These are phyloP conservation scores for Cetonia aurata DNA, from an alignment of 2,888 invertebrate species.

Conservation along the genomic window DNA sequence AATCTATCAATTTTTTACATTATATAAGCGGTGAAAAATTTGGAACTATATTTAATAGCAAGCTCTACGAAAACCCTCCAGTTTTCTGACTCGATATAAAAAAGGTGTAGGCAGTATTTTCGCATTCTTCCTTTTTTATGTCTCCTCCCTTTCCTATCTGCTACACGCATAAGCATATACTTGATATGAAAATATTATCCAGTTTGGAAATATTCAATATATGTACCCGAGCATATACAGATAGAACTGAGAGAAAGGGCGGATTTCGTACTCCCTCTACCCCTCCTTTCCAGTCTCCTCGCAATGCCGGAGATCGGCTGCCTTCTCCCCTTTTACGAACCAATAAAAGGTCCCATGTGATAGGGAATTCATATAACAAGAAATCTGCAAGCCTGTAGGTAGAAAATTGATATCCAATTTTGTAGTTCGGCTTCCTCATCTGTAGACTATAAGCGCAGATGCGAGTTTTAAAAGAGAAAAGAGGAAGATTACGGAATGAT, in stretches of 20 bases:
- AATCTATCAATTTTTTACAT: too few relatives aligned
- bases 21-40: too few relatives aligned
- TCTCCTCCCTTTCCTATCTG: slow-evolving; percentile 10
- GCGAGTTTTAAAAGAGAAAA: slow-evolving; percentile 2
- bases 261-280: neutral
- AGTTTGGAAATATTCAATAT: slow-evolving; percentile 41
- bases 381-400: slow-evolving; percentile 43
- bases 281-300: neutral
- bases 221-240: neutral
- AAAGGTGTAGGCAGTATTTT: neutral
- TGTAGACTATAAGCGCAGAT: slow-evolving; percentile 18
- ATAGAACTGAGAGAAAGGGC: slow-evolving; percentile 11
- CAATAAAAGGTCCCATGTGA: slow-evolving; percentile 38
- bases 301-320: slow-evolving; percentile 28
- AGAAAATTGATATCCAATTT: slow-evolving; percentile 45
- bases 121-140: slow-evolving; percentile 9
- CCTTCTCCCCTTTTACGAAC: slow-evolving; percentile 32
- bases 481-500: neutral
- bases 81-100: neutral
- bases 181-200: slow-evolving; percentile 44
- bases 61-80: neutral
- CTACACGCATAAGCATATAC: slow-evolving; percentile 32
- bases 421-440: slow-evolving; percentile 34
- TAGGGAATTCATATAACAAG: slow-evolving; percentile 42
- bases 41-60: too few relatives aligned